Conservation (phyloP, 2,113 vertebrate species). For the Corythornis cristatus region DNA sequence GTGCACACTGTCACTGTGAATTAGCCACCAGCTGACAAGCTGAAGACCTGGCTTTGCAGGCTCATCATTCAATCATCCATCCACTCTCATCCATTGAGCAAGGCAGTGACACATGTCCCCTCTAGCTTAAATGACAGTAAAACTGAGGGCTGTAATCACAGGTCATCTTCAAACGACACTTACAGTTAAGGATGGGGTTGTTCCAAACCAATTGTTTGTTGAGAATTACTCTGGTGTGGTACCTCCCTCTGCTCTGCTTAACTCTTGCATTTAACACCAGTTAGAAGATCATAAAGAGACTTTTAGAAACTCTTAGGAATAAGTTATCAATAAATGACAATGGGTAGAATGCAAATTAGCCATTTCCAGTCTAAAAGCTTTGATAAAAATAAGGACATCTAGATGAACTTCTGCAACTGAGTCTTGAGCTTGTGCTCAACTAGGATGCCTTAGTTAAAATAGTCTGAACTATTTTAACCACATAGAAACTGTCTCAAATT, state of each 20-base stretch:
- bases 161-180: slow-evolving; percentile 67
- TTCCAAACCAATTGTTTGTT: slow-evolving; percentile 16
- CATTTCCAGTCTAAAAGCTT: background rate
- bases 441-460: background rate
- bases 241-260: background rate
- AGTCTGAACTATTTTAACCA: background rate
- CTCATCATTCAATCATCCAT: slow-evolving; percentile 74
- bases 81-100: slow-evolving; percentile 69
- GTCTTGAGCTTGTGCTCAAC: background rate
- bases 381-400: background rate
- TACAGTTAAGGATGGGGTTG: slow-evolving; percentile 53
- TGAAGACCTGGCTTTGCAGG: slow-evolving; percentile 69
- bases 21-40: slow-evolving; percentile 62
- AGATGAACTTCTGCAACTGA: background rate
- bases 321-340: background rate
- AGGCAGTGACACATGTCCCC: slow-evolving; percentile 72
- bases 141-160: slow-evolving; percentile 65
- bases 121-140: slow-evolving; percentile 70
- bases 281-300: background rate
- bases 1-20: slow-evolving; percentile 59
- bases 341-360: background rate
- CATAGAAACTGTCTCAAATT: background rate
- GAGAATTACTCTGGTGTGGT: background rate
- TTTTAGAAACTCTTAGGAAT: background rate
- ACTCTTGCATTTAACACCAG: background rate